Evolutionary conservation across 2,797 vertebrate species (phyloP).

Genomic region (Ibycter americanus): DNA sequence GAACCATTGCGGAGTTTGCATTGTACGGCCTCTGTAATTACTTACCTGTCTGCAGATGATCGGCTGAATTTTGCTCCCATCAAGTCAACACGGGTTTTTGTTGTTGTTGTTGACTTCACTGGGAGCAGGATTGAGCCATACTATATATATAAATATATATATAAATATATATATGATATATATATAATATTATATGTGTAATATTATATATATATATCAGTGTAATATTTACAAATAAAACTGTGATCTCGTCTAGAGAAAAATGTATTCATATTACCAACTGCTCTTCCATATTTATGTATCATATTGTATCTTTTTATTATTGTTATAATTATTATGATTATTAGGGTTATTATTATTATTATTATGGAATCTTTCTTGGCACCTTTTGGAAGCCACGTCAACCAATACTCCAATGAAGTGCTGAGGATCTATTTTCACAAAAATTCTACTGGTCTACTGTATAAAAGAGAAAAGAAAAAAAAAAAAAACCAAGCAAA

Average conservation of each 20-base stretch:
- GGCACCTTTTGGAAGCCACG: slow-evolving; percentile 78
- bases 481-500: slow-evolving; percentile 69
- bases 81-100: slow-evolving; percentile 30
- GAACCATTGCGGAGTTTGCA: slow-evolving; percentile 70
- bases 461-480: slow-evolving; percentile 74
- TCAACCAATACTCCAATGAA: slow-evolving; percentile 79
- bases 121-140: slow-evolving; percentile 51
- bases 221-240: slow-evolving; percentile 85
- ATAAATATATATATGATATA: slow-evolving; percentile 75
- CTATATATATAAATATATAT: slow-evolving; percentile 78
- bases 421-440: slow-evolving; percentile 79
- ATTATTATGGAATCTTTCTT: slow-evolving; percentile 77
- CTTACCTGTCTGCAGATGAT: slow-evolving; percentile 73
- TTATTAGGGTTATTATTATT: slow-evolving; percentile 76
- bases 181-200: slow-evolving; percentile 76
- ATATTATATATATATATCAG: slow-evolving; percentile 78
- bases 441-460: slow-evolving; percentile 84
- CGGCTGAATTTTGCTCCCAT: slow-evolving; percentile 65
- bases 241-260: slow-evolving; percentile 84
- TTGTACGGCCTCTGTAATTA: slow-evolving; percentile 76
- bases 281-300: slow-evolving; percentile 83
- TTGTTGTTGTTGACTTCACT: slow-evolving; percentile 44
- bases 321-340: slow-evolving; percentile 78
- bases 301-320: slow-evolving; percentile 81
- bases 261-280: slow-evolving; percentile 81